Percentiles rank a stretch among this genome's conserved stretches.
Conservation (phyloP, 2,113 vertebrate species). For the Trichechus manatus region DNA sequence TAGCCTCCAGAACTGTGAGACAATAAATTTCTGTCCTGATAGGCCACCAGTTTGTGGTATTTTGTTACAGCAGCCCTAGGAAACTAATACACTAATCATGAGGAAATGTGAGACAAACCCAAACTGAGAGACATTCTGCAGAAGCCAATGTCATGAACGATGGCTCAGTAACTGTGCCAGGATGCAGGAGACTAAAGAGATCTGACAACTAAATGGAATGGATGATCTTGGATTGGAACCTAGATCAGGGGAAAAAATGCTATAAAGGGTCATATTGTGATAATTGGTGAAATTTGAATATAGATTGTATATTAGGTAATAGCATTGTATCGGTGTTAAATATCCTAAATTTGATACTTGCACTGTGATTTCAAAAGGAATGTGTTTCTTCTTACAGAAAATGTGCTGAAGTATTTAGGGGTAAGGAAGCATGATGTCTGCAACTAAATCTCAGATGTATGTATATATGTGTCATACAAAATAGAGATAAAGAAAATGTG, state of each 20-base stretch:
- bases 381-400: conserved; percentile 10
- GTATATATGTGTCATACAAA: neutral
- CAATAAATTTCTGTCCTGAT: neutral
- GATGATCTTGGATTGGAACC: neutral
- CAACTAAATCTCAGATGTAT: neutral
- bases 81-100: neutral
- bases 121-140: neutral
- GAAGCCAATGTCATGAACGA: neutral
- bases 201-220: neutral
- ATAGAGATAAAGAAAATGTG: neutral
- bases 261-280: neutral
- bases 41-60: neutral
- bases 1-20: neutral
- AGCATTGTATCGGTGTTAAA: neutral
- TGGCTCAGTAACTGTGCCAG: neutral
- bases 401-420: neutral
- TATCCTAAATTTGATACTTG: conserved; percentile 48
- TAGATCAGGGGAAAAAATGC: neutral
- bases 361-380: neutral
- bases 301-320: neutral
- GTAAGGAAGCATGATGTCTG: neutral
- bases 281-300: neutral
- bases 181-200: neutral
- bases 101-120: neutral
- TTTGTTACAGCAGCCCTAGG: neutral